Evolutionary conservation across 2,113 vertebrate species (phyloP).

Genomic region (Misgurnus anguillicaudatus): DNA sequence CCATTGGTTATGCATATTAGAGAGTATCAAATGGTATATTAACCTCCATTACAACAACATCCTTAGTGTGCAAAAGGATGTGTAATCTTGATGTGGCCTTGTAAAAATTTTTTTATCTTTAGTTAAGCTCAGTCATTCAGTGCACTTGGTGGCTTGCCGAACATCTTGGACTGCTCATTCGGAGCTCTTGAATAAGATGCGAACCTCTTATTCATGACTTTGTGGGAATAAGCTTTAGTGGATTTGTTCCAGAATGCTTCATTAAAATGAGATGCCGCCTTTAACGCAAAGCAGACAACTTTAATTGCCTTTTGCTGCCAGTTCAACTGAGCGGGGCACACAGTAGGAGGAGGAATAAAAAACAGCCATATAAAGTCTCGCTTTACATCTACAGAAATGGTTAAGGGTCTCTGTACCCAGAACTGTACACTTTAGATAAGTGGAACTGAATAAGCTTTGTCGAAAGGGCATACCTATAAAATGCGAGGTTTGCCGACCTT

Average conservation of each 20-base stretch:
- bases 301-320: slow-evolving; percentile 42
- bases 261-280: slow-evolving; percentile 29
- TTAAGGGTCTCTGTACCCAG: not conserved
- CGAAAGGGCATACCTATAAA: not conserved
- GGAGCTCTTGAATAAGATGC: slow-evolving; percentile 41
- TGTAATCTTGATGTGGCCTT: not conserved
- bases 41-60: slow-evolving; percentile 7
- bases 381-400: not conserved
- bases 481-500: not conserved
- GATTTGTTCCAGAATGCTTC: slow-evolving; percentile 28
- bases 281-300: slow-evolving; percentile 15
- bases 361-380: not conserved
- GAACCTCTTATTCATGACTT: slow-evolving; percentile 41
- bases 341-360: not conserved
- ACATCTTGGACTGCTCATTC: slow-evolving; percentile 20
- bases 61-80: not conserved
- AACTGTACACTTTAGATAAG: not conserved
- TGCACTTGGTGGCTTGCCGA: not conserved
- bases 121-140: not conserved
- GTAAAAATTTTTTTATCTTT: slow-evolving; percentile 7
- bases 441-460: not conserved
- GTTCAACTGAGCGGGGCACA: slow-evolving; percentile 6
- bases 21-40: not conserved
- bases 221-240: slow-evolving; percentile 35
- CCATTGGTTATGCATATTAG: slow-evolving; percentile 13